Evolutionary conservation across 2,113 vertebrate species (phyloP), one percentile per base, ranked within the genome.

Genomic region (Taxidea taxus): DNA sequence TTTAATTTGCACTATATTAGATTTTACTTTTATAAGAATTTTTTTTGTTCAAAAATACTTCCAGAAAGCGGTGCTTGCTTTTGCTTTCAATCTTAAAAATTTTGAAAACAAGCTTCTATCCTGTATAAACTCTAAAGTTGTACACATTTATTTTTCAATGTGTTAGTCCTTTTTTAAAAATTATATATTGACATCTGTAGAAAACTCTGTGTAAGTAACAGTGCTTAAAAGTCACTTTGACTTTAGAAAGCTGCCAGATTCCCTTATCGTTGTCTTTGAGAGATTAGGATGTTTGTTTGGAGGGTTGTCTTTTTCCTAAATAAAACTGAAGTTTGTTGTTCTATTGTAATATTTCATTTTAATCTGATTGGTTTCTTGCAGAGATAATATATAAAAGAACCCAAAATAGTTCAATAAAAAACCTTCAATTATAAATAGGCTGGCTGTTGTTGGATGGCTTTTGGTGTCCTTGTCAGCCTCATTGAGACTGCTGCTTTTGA

Each of bases 321-420:
- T 92, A 90, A 97, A 97, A 89, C 72, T 58, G 29, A 91, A 91
- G 66, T 92, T 95, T 96, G 31, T 96, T 96, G 42, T 97, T 92
- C 81, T 21, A 21, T 81, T 94, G 13, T 96, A 96, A 60, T 92
- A 92, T 72, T 97, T 91, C 77, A 87, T 87, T 96, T 90, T 92
- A 92, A 96, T 97, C 49, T 94, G 75, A 47, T 77, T 94, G 56
- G 34, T 91, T 86, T 93, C 60, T 84, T 44, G 3, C 51, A 20
- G 60, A 92, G 77, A 96, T 93, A 94, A 93, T 96, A 75, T 78
- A 83, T 92, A 94, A 84, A 77, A 37, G 64, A 85, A 75, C 75
- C 81, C 84, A 98, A 97, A 94, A 95, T 97, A 90, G 80, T 94
- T 97, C 75, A 92, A 10, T 95, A 27, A 77, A 87, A 94, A 87